Conservation (phyloP, 2,113 vertebrate species). For the Axis porcinus region DNA sequence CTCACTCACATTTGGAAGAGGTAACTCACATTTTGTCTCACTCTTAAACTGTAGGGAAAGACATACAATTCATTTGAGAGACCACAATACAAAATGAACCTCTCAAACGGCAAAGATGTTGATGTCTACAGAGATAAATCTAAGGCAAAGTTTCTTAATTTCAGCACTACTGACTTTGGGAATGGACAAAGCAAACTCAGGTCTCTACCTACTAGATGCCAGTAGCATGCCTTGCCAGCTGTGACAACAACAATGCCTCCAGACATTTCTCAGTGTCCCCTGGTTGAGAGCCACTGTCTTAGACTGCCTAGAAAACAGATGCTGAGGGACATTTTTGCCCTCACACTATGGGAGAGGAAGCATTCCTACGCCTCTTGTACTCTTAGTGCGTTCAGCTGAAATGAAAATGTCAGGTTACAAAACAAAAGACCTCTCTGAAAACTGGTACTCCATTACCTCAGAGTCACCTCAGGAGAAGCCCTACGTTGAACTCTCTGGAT, state of each 20-base stretch:
- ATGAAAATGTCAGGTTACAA: neutral
- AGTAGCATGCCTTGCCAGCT: neutral
- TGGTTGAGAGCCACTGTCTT: neutral
- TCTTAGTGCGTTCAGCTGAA: neutral
- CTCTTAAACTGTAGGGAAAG: neutral
- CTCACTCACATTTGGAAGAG: neutral
- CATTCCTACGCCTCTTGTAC: neutral
- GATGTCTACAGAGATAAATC: neutral
- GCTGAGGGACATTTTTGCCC: neutral
- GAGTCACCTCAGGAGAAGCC: neutral
- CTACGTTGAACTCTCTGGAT: neutral
- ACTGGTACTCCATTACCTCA: neutral
- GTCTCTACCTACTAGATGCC: neutral
- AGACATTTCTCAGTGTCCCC: neutral
- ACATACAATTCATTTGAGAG: neutral
- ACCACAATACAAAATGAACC: neutral
- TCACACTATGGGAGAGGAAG: neutral
- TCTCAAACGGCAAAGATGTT: neutral
- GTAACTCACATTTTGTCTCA: neutral
- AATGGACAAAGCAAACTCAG: neutral
- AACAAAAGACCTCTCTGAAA: neutral
- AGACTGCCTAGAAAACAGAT: neutral
- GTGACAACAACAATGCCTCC: neutral
- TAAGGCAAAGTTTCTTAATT: neutral
- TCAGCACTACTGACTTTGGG: neutral